These are phyloP conservation scores for Lithobates pipiens DNA, from an alignment of 2,797 vertebrate genomes.

Conservation along the genomic window DNA sequence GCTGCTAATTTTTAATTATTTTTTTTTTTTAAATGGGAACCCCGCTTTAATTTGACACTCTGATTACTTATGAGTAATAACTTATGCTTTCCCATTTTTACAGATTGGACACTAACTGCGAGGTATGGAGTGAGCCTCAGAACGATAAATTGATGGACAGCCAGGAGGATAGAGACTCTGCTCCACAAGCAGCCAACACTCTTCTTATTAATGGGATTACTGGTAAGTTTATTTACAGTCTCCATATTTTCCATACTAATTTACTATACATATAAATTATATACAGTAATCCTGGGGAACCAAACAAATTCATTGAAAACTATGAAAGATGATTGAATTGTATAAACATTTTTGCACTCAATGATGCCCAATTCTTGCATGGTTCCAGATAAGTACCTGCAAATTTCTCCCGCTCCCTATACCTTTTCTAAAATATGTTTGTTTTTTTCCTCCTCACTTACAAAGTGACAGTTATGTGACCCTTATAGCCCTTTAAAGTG, in stretches of 20 bases:
- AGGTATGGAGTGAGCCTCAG: slow-evolving; percentile 86
- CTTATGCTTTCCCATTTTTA: background rate
- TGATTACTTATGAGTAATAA: background rate
- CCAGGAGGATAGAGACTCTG: slow-evolving; percentile 91
- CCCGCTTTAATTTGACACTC: no score
- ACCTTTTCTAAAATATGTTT: no score
- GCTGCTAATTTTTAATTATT: no score
- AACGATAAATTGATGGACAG: slow-evolving; percentile 94
- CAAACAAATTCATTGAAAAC: background rate
- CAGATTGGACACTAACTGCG: slow-evolving; percentile 87
- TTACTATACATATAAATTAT: no score
- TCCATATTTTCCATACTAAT: background rate
- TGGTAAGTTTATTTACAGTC: slow-evolving; percentile 80
- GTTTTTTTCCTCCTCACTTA: no score
- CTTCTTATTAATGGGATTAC: slow-evolving; percentile 87
- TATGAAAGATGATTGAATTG: background rate
- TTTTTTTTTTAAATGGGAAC: no score
- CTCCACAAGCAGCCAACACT: slow-evolving; percentile 87
- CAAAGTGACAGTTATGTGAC: background rate
- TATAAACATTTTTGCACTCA: background rate
- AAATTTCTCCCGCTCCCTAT: no score
- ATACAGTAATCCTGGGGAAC: background rate
- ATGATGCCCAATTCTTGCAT: background rate
- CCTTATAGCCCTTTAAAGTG: background rate
- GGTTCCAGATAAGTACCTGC: no score